These are phyloP conservation scores for Aphis gossypii DNA, from an alignment of 1,140 invertebrate genomes.

Conservation along the genomic window DNA sequence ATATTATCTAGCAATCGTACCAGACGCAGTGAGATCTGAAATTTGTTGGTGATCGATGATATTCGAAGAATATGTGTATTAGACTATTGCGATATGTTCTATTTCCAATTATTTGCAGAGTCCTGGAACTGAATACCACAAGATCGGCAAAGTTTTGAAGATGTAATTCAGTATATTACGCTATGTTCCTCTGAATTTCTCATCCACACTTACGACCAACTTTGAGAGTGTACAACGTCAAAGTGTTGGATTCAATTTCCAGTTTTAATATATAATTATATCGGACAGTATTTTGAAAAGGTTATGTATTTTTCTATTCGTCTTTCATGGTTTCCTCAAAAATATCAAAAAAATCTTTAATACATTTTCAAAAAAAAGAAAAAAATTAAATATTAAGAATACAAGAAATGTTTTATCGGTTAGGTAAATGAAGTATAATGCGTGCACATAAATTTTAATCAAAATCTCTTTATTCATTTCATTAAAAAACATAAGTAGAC, in stretches of 20 bases:
- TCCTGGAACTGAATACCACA: not conserved
- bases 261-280: not conserved
- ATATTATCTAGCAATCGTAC: not conserved
- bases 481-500: not conserved
- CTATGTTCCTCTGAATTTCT: not conserved
- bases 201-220: not conserved
- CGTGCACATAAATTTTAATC: not conserved
- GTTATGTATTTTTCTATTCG: not conserved
- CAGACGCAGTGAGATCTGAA: not conserved
- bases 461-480: too few relatives aligned
- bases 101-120: not conserved
- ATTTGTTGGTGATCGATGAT: not conserved
- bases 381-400: not conserved
- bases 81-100: not conserved
- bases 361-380: too few relatives aligned
- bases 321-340: not conserved
- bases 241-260: not conserved
- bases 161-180: not conserved
- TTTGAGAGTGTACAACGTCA: not conserved
- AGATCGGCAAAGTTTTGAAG: not conserved
- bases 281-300: not conserved
- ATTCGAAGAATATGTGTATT: not conserved
- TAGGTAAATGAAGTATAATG: not conserved
- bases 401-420: not conserved
- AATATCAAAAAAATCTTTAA: not conserved